Evolutionary conservation across 1,140 invertebrate genomes (phyloP), one percentile per base, ranked within the genome.

Genomic region (Ceratosolen solmsi): DNA sequence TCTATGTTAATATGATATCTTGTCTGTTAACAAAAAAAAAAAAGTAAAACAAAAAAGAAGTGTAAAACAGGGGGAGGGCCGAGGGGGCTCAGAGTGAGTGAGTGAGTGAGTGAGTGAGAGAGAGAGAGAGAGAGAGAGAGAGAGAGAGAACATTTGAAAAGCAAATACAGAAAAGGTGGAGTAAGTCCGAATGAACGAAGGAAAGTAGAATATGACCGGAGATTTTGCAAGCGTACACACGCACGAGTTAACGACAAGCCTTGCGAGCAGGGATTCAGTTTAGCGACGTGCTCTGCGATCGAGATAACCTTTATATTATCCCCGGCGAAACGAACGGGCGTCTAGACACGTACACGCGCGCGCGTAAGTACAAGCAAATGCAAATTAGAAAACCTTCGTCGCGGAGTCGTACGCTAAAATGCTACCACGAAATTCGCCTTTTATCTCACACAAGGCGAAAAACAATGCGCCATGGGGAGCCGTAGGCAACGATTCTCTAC

Each of bases 251-350:
- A 83, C 79, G 72, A 73, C 68, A 70, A 78, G 38, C 25, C 75
- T 68, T 63, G n/a, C n/a, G 63, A 41, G 63, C 71, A 81, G 82
- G 86, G 86, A 87, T 89, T 87, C 85, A 85, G 88, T 87, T 86
- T 84, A 80, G 84, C 85, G 84, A 90, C 89, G 88, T 89, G 89
- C 84, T 85, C 81, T 84, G 86, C 80, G 83, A 82, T 63, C 84
- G 58, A 86, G 84, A 88, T 89, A 88, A 88, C 87, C 86, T 87
- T 90, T 89, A 87, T 87, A 89, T 89, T 86, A 86, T 82, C 3
- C 27, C 38, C 41, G 8, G 22, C n/a, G 30, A 60, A 56, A 27
- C 65, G 5, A 8, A 78, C 11, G 1, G 30, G 33, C n/a, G 54
- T 46, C 58, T 30, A 76, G 51, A 58, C 73, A 36, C 65, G 46